A percentile compares a stretch with the other conserved stretches of the same genome.
Conservation (phyloP, 2,797 vertebrate species). For the Adrianichthys oophorus region DNA sequence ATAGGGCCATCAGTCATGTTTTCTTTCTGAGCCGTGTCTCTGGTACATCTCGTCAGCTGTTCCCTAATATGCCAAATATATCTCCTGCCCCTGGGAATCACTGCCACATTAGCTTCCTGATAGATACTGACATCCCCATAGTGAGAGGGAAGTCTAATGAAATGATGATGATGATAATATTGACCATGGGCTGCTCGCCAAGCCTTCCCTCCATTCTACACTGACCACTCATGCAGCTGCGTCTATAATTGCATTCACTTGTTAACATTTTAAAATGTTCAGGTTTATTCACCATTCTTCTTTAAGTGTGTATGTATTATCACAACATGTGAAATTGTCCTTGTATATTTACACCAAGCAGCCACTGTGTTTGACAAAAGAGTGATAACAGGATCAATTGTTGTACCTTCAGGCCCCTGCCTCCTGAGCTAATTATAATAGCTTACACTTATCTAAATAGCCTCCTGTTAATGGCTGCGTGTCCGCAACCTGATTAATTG, state of each 20-base stretch:
- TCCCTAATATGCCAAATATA: constrained; percentile 58
- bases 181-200: constrained; percentile 61
- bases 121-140: constrained; percentile 73
- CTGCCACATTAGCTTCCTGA: constrained; percentile 77
- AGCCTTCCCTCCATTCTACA: constrained; percentile 24
- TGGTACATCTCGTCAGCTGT: constrained; percentile 43
- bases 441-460: constrained; percentile 66
- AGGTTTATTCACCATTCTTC: not conserved
- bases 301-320: not conserved
- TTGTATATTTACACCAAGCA: constrained; percentile 26
- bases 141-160: constrained; percentile 72
- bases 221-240: constrained; percentile 14
- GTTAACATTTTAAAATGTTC: not conserved
- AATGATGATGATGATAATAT: constrained; percentile 73
- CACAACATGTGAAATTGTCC: not conserved
- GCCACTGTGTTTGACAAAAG: constrained; percentile 22
- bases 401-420: constrained; percentile 36
- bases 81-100: constrained; percentile 64
- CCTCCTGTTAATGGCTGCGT: constrained; percentile 57
- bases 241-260: constrained; percentile 4
- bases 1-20: constrained; percentile 10
- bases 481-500: constrained; percentile 54
- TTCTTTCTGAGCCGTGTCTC: constrained; percentile 23
- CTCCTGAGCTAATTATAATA: constrained; percentile 64
- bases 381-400: constrained; percentile 48